Conservation (phyloP, 2,888 invertebrate genomes). For the Rhagium mordax region DNA sequence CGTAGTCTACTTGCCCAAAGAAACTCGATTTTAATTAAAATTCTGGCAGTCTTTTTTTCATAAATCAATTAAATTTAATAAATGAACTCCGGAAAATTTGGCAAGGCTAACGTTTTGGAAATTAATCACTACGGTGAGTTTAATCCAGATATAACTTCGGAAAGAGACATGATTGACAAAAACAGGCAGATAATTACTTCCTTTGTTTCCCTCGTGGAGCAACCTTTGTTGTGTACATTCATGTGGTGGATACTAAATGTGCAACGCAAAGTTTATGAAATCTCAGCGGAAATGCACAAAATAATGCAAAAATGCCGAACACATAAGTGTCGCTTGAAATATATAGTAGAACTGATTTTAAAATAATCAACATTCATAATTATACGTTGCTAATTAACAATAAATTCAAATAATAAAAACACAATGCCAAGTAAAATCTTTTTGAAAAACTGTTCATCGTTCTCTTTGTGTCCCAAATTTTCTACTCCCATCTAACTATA, state of each 20-base stretch:
- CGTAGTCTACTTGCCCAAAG: not conserved
- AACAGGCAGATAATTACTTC: constrained; percentile 16
- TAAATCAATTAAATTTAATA: constrained; percentile 18
- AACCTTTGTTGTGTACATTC: not conserved
- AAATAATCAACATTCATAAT: too few species aligned
- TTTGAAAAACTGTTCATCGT: too few species aligned
- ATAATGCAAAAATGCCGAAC: too few species aligned
- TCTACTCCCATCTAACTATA: too few species aligned
- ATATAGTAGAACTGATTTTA: too few species aligned
- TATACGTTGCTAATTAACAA: too few species aligned
- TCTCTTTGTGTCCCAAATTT: too few species aligned
- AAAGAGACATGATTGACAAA: constrained; percentile 18
- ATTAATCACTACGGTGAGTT: constrained; percentile 17
- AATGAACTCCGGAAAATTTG: constrained; percentile 1
- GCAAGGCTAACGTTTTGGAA: not conserved
- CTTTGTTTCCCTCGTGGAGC: not conserved
- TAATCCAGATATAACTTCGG: constrained; percentile 16
- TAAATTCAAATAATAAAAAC: too few species aligned
- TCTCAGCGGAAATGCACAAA: not conserved
- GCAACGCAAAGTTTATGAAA: not conserved
- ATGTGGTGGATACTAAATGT: not conserved
- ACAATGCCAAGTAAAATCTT: too few species aligned
- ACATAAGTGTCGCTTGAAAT: too few species aligned
- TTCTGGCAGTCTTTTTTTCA: constrained; percentile 2
- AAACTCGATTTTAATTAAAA: constrained; percentile 16